A percentile compares a stretch with the other conserved stretches of the same genome.
Evolutionary conservation across 2,888 invertebrate genomes (phyloP).

Genomic region (Thysanoteuthis rhombus): DNA sequence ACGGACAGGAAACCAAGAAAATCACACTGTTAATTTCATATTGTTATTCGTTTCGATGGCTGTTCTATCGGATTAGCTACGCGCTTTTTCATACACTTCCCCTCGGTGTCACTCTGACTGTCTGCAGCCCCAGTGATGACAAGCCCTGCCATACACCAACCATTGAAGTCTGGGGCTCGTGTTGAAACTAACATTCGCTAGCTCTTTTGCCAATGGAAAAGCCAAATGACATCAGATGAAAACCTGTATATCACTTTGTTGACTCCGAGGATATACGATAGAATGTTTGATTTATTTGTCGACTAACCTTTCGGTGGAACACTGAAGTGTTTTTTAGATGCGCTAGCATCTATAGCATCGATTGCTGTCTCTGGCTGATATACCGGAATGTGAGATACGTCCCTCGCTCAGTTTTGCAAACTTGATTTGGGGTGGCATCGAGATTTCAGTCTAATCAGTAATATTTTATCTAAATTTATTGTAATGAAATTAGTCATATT

Average conservation of each 20-base stretch:
- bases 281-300: constrained; percentile 12
- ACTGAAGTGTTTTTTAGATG: neutral
- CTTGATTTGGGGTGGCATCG: too few relatives aligned
- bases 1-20: too few relatives aligned
- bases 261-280: neutral
- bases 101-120: neutral
- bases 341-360: too few relatives aligned
- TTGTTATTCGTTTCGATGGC: too few relatives aligned
- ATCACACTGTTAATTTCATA: too few relatives aligned
- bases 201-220: neutral
- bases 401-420: too few relatives aligned
- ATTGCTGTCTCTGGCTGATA: too few relatives aligned
- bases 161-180: neutral
- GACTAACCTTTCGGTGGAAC: neutral
- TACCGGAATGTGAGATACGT: too few relatives aligned
- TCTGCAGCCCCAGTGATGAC: neutral
- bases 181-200: neutral
- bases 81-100: neutral
- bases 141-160: neutral
- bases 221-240: neutral
- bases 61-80: neutral
- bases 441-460: too few relatives aligned
- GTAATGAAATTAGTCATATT: too few relatives aligned
- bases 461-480: too few relatives aligned
- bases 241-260: neutral